Percentiles rank a stretch among this genome's conserved stretches.
Evolutionary conservation across 2,113 vertebrate genomes (phyloP).

Genomic region (Oryzias curvinotus): DNA sequence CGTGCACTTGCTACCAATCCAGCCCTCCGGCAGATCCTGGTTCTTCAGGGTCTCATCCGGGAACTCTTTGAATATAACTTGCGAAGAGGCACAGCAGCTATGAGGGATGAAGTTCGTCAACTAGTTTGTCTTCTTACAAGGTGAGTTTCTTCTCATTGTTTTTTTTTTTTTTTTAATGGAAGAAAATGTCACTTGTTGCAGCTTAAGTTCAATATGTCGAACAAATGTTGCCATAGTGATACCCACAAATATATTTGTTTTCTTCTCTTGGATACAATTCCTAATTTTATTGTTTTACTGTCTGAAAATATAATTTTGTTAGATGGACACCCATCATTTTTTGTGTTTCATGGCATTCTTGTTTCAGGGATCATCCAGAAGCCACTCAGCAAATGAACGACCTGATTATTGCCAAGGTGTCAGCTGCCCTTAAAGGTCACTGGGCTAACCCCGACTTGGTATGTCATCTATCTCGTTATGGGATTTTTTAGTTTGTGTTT

Average conservation of each 20-base stretch:
- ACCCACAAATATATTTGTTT: too few relatives aligned
- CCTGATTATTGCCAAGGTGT: constrained; percentile 95
- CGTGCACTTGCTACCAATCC: constrained; percentile 93
- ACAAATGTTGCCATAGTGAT: too few relatives aligned
- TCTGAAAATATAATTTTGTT: too few relatives aligned
- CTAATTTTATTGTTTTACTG: too few relatives aligned
- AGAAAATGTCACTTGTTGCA: too few relatives aligned
- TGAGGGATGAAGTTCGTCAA: constrained; percentile 96
- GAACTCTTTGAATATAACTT: constrained; percentile 98
- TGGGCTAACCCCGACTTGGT: constrained; percentile 99
- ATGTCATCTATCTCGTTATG: constrained; percentile 43
- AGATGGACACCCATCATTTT: too few relatives aligned
- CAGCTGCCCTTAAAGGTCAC: constrained; percentile 94
- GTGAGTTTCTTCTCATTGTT: constrained; percentile 60
- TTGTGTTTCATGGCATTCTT: not conserved
- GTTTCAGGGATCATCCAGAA: constrained; percentile 91
- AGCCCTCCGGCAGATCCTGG: constrained; percentile 93
- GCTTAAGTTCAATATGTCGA: too few relatives aligned
- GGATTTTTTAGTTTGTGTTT: not conserved
- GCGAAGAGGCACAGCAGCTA: constrained; percentile 86
- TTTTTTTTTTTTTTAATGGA: not conserved
- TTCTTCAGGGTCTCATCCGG: constrained; percentile 94
- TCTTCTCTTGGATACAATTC: too few relatives aligned
- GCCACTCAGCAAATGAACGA: constrained; percentile 99
- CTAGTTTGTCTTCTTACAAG: constrained; percentile 98